These are phyloP conservation scores for Cephalopterus ornatus DNA, from an alignment of 2,113 vertebrate genomes.

Conservation along the genomic window DNA sequence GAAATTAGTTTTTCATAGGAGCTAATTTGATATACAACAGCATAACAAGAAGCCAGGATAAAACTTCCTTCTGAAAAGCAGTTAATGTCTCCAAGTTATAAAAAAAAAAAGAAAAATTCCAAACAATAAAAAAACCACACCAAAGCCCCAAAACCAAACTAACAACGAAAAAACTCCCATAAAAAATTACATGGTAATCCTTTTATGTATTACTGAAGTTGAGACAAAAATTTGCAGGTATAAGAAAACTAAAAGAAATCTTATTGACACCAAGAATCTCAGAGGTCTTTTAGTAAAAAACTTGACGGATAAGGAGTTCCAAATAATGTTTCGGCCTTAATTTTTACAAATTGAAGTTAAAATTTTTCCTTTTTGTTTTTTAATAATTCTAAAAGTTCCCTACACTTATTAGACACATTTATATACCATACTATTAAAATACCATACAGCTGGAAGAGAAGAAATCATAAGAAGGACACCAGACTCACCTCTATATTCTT, in stretches of 20 bases:
- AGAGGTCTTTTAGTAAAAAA: neutral
- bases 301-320: neutral
- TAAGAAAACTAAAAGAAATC: neutral
- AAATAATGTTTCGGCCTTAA: neutral
- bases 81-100: neutral
- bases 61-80: neutral
- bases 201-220: neutral
- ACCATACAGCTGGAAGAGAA: neutral
- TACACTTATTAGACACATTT: neutral
- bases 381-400: neutral
- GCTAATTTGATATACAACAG: neutral
- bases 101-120: neutral
- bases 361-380: neutral
- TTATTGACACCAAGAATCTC: neutral
- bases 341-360: neutral
- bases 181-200: neutral
- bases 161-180: neutral
- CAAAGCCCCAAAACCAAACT: too few relatives aligned
- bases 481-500: constrained; percentile 74
- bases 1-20: neutral
- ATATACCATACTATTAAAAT: neutral
- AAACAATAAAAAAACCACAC: neutral
- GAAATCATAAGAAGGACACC: neutral
- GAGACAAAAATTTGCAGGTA: neutral
- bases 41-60: neutral